A percentile compares a stretch with the other conserved stretches of the same genome.
These are phyloP conservation scores for Camelus bactrianus DNA, from an alignment of 2,113 vertebrate genomes.

Conservation along the genomic window DNA sequence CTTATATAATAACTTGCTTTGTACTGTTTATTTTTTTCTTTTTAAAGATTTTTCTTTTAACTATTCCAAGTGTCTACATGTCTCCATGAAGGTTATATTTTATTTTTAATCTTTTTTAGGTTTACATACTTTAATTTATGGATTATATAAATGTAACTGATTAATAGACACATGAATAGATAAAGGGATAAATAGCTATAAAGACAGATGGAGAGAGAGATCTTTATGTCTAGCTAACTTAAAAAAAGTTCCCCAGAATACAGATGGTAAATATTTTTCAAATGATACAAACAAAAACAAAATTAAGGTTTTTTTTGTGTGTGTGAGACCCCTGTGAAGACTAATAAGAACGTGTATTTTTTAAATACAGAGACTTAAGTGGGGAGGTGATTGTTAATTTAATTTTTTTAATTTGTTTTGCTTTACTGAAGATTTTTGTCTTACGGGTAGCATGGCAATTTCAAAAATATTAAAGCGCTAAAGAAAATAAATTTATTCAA, in stretches of 20 bases:
- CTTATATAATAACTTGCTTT: background rate
- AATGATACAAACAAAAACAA: background rate
- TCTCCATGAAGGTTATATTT: background rate
- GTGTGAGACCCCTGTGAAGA: background rate
- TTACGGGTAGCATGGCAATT: background rate
- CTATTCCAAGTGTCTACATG: background rate
- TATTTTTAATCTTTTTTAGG: background rate
- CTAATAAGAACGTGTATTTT: background rate
- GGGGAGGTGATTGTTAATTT: background rate
- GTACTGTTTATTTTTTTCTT: background rate
- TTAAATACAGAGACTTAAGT: background rate
- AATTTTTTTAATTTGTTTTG: slow-evolving; percentile 4
- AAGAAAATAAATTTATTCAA: background rate
- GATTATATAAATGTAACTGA: background rate
- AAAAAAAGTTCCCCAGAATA: background rate
- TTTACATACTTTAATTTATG: background rate
- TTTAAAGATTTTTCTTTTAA: background rate
- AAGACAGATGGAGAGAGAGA: background rate
- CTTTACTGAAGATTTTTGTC: background rate
- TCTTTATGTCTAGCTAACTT: background rate
- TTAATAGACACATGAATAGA: background rate
- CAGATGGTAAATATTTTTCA: slow-evolving; percentile 22
- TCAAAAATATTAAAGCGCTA: slow-evolving; percentile 22
- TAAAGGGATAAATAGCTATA: background rate
- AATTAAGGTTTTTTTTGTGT: background rate